Conservation (phyloP, 2,888 invertebrate genomes). For the Cistogaster globosa region DNA sequence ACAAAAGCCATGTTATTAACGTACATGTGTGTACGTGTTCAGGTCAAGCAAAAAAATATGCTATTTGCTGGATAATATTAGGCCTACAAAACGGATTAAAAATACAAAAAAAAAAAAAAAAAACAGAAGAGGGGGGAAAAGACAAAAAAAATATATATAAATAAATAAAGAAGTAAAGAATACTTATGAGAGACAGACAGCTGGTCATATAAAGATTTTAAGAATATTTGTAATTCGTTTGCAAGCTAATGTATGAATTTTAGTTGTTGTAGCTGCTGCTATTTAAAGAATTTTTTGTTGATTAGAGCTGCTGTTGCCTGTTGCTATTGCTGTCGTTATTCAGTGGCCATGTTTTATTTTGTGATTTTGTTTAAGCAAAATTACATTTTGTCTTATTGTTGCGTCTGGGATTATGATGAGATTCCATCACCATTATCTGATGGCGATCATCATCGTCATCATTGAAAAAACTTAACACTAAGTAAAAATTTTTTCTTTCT, state of each 20-base stretch:
- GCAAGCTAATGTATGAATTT: slow-evolving; percentile 2
- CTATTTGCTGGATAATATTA: slow-evolving; percentile 23
- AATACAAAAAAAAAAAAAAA: slow-evolving; percentile 15
- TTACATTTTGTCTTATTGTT: slow-evolving; percentile 51
- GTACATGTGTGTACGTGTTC: neutral
- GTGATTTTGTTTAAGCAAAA: slow-evolving; percentile 60
- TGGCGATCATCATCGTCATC: slow-evolving; percentile 43
- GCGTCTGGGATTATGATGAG: slow-evolving; percentile 63
- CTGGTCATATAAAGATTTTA: slow-evolving; percentile 46
- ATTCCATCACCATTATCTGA: slow-evolving; percentile 50
- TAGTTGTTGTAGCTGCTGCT: slow-evolving; percentile 10
- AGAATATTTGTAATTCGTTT: slow-evolving; percentile 39
- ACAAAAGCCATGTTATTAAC: neutral
- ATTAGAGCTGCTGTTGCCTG: slow-evolving; percentile 10
- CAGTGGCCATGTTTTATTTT: slow-evolving; percentile 49
- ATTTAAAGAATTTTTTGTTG: neutral
- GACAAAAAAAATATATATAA: neutral
- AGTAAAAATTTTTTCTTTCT: neutral
- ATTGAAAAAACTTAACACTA: slow-evolving; percentile 35
- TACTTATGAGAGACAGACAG: slow-evolving; percentile 15
- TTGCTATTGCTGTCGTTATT: slow-evolving; percentile 15
- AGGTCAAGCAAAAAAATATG: neutral
- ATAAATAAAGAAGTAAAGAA: slow-evolving; percentile 3
- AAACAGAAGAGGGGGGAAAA: neutral
- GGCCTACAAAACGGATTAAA: slow-evolving; percentile 47